Evolutionary conservation across 2,888 invertebrate species (phyloP).

Genomic region (Entomobrya multifasciata): DNA sequence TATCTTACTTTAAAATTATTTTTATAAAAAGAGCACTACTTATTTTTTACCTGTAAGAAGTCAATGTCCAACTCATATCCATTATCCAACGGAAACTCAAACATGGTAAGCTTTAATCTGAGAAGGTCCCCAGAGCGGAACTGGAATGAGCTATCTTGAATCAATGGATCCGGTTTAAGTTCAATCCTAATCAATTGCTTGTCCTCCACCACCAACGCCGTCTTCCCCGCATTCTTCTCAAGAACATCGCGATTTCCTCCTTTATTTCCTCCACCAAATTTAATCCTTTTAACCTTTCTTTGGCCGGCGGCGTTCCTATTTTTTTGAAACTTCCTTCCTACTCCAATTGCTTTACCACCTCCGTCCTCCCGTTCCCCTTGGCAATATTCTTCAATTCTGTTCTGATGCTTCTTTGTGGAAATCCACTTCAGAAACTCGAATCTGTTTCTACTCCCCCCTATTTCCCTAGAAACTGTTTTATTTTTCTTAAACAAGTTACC

Average conservation of each 20-base stretch:
- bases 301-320: no score
- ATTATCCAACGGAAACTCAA: neutral
- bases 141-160: conserved; percentile 1
- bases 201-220: neutral
- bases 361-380: neutral
- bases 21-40: no score
- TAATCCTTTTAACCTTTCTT: conserved; percentile 8
- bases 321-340: neutral
- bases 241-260: neutral
- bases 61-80: neutral
- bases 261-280: neutral
- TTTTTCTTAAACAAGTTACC: neutral
- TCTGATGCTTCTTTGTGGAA: neutral
- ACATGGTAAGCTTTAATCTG: neutral
- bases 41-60: conserved; percentile 27
- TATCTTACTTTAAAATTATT: no score
- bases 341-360: neutral
- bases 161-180: conserved; percentile 1
- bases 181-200: neutral
- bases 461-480: no score
- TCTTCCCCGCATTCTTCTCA: neutral
- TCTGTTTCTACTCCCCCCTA: neutral
- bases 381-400: neutral
- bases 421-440: no score
- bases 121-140: conserved; percentile 13